phyloP scores from a whole-genome alignment of 2,797 vertebrate genomes.

The Hoplostethus mediterraneus region DNA sequence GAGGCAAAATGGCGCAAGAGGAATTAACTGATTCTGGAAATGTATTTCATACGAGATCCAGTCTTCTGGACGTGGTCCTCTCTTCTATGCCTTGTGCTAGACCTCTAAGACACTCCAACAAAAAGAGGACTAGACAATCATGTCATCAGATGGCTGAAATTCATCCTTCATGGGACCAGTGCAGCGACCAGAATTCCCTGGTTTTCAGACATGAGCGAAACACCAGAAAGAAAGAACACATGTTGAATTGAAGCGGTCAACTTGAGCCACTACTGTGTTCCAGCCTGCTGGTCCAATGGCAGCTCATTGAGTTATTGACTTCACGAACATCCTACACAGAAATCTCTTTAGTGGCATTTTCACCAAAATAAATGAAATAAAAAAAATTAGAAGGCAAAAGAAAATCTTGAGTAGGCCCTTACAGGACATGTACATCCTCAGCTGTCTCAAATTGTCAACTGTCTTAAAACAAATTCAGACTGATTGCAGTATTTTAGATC shows the following conservation, averaged over 20 bases:
- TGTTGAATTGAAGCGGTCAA: conserved; percentile 1
- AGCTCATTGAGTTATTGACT: conserved; percentile 7
- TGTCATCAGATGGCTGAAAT: conserved; percentile 11
- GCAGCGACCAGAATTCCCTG: background rate
- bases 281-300: conserved; percentile 4
- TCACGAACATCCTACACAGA: conserved; percentile 23
- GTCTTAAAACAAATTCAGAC: conserved; percentile 19
- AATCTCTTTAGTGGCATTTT: conserved; percentile 1
- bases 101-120: conserved; percentile 8
- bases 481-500: conserved; percentile 16
- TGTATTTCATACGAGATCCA: background rate
- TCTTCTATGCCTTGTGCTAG: background rate
- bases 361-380: background rate
- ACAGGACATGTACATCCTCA: conserved; percentile 10
- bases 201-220: conserved; percentile 4
- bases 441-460: conserved; percentile 16
- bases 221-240: background rate
- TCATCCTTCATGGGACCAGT: conserved; percentile 3
- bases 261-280: background rate
- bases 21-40: background rate
- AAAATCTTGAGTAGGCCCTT: background rate
- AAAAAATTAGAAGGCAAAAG: background rate
- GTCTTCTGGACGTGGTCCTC: background rate
- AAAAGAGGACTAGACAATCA: conserved; percentile 12
- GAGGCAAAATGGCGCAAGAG: background rate